Evolutionary conservation across 1,140 invertebrate species (phyloP).

Genomic region (Halesus radiatus): DNA sequence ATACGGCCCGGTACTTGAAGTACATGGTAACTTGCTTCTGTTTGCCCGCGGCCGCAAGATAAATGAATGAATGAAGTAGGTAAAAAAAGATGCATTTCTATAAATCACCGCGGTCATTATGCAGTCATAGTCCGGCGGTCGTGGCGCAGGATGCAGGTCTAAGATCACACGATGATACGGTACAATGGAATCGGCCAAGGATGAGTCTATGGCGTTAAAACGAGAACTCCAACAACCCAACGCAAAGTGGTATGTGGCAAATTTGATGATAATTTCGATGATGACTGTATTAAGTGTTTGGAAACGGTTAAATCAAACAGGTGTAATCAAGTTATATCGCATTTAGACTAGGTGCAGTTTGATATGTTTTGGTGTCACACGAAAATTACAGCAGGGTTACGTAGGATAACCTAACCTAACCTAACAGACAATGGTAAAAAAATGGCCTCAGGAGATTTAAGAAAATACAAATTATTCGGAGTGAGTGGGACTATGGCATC

Average conservation of each 20-base stretch:
- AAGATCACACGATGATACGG: constrained; percentile 34
- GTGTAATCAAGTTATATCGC: no score
- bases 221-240: not conserved
- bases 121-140: constrained; percentile 24
- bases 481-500: no score
- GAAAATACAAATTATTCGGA: no score
- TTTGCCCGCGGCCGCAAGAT: not conserved
- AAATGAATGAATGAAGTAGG: no score
- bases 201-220: constrained; percentile 16
- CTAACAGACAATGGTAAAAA: no score
- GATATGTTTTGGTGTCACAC: no score
- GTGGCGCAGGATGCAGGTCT: constrained; percentile 44
- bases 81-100: constrained; percentile 31
- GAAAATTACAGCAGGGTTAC: no score
- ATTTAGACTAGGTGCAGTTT: no score
- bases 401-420: no score
- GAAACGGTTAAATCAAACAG: no score
- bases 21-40: not conserved
- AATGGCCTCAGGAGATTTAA: no score
- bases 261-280: constrained; percentile 8
- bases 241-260: not conserved
- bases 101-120: constrained; percentile 44
- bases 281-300: not conserved
- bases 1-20: no score
- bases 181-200: constrained; percentile 19